Percentiles rank a stretch among this genome's conserved stretches.
Evolutionary conservation across 2,797 vertebrate species (phyloP).

Genomic region (Falco naumanni): DNA sequence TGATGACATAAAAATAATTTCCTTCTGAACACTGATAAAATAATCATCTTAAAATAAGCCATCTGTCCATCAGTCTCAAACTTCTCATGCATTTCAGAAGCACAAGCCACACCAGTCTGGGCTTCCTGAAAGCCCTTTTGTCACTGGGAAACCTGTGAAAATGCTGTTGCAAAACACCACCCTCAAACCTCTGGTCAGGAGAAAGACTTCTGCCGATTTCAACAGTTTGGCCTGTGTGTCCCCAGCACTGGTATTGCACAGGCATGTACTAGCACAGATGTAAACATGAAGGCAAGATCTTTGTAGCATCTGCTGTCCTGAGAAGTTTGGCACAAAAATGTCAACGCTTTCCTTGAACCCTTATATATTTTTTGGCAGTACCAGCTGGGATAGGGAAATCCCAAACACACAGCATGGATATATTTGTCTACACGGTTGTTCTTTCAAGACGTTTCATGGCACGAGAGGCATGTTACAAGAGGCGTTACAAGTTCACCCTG

Average conservation of each 20-base stretch:
- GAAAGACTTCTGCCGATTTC: not conserved
- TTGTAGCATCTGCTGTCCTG: not conserved
- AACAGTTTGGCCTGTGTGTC: not conserved
- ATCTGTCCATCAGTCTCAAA: not conserved
- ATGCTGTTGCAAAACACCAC: not conserved
- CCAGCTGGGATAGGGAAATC: not conserved
- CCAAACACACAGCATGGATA: not conserved
- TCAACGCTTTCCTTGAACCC: not conserved
- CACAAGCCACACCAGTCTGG: not conserved
- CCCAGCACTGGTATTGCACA: not conserved
- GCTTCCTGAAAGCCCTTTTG: not conserved
- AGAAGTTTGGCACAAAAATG: not conserved
- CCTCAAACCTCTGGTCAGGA: not conserved
- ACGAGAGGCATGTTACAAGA: not conserved
- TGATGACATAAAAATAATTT: conserved; percentile 1
- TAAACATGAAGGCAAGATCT: rapidly evolving
- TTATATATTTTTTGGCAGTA: not conserved
- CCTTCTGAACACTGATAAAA: conserved; percentile 9
- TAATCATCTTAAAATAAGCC: not conserved
- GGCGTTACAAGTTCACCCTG: rapidly evolving
- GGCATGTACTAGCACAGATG: not conserved
- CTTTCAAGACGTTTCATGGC: not conserved
- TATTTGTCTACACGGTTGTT: not conserved
- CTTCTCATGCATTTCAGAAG: not conserved
- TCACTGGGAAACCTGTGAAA: not conserved